phyloP scores from a whole-genome alignment of 2,797 vertebrate genomes.

The Clarias fuscus region DNA sequence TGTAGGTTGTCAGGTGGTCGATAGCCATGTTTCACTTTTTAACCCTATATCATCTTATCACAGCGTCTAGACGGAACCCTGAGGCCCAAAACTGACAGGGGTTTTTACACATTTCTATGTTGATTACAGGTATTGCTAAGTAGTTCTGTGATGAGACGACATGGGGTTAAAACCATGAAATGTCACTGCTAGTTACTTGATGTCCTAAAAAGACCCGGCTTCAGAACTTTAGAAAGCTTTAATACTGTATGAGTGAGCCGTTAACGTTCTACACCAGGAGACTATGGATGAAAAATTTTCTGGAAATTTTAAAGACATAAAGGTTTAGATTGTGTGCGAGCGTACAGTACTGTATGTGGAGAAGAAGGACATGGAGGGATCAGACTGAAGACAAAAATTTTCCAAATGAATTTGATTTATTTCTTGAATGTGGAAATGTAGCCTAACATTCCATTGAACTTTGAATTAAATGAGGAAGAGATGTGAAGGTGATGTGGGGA shows the following conservation, averaged over 20 bases:
- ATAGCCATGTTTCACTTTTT: neutral
- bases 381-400: slow-evolving; percentile 43
- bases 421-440: slow-evolving; percentile 73
- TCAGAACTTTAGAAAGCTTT: neutral
- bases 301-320: slow-evolving; percentile 1
- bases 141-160: neutral
- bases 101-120: neutral
- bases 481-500: no score
- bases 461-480: no score
- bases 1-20: neutral
- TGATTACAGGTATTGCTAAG: neutral
- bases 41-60: neutral
- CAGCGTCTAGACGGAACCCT: neutral
- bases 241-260: neutral
- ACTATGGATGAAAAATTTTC: neutral
- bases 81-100: neutral
- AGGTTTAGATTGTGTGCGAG: neutral
- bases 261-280: slow-evolving; percentile 3
- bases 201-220: neutral
- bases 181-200: neutral
- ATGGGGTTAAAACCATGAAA: neutral
- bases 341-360: no score
- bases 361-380: neutral
- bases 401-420: slow-evolving; percentile 67
- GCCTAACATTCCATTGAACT: no score